phyloP scores from a whole-genome alignment of 2,113 vertebrate species.

The Cichladusa arquata region DNA sequence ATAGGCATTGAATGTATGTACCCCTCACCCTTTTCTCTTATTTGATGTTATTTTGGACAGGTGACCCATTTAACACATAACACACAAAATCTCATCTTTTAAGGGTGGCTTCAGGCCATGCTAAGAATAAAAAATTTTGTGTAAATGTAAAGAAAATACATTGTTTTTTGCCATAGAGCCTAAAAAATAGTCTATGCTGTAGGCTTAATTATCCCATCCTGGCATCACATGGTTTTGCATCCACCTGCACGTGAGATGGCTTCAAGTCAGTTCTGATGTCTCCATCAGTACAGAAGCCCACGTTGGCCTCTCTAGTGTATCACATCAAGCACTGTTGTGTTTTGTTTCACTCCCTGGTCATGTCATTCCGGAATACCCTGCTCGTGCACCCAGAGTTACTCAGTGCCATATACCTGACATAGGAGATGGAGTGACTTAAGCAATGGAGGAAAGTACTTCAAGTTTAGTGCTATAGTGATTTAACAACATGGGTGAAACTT shows the following conservation, averaged over 20 bases:
- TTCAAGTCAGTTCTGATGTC: background rate
- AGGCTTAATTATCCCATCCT: background rate
- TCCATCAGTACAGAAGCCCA: background rate
- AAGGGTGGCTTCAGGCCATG: background rate
- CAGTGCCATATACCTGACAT: rapidly evolving
- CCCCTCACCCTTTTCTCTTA: background rate
- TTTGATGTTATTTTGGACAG: background rate
- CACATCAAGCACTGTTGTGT: background rate
- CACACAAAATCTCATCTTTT: background rate
- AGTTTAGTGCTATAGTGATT: background rate
- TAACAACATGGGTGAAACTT: background rate
- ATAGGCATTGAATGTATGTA: background rate
- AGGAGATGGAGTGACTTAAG: background rate
- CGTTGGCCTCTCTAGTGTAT: background rate
- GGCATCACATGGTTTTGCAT: background rate
- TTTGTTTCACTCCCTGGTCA: background rate
- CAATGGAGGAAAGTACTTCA: background rate
- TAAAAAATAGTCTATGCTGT: background rate
- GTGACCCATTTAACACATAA: background rate
- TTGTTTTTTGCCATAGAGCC: background rate
- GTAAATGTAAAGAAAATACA: background rate
- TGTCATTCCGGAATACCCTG: background rate
- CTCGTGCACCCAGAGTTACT: rapidly evolving
- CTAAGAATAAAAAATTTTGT: background rate
- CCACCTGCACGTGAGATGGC: background rate